phyloP scores from a whole-genome alignment of 2,797 vertebrate genomes.

The Phoebastria nigripes region DNA sequence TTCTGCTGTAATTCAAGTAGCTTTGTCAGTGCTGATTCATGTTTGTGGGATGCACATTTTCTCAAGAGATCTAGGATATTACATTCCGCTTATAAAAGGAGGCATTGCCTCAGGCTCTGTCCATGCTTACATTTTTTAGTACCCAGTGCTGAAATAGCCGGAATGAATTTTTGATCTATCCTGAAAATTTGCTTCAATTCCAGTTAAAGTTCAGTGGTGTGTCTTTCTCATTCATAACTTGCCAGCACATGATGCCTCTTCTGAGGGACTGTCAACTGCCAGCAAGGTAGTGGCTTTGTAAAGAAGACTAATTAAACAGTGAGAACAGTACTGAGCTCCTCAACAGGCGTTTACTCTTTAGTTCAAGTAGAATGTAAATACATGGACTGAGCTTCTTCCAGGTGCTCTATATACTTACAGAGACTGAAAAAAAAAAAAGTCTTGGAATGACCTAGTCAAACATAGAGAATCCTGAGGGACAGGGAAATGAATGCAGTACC shows the following conservation, averaged over 20 bases:
- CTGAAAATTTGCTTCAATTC: not conserved
- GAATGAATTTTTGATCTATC: not conserved
- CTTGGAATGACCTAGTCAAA: not conserved
- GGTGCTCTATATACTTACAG: not conserved
- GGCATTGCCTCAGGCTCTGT: not conserved
- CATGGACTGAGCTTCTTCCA: not conserved
- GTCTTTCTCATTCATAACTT: not conserved
- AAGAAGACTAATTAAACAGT: not conserved
- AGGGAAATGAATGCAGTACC: not conserved
- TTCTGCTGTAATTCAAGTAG: slow-evolving; percentile 3
- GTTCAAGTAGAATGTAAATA: not conserved
- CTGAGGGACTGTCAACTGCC: not conserved
- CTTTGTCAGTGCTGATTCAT: slow-evolving; percentile 19
- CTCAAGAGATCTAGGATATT: not conserved
- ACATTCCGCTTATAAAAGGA: not conserved
- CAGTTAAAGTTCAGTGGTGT: not conserved
- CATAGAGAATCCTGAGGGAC: not conserved
- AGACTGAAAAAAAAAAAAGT: not conserved
- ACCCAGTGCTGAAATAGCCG: not conserved
- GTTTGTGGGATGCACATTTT: not conserved
- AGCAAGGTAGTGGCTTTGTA: not conserved
- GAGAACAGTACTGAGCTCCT: not conserved
- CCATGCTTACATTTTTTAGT: not conserved
- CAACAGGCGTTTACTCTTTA: not conserved
- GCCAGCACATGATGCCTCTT: not conserved